Evolutionary conservation across 1,140 invertebrate species (phyloP), one percentile per base, ranked within the genome.

Genomic region (Drosophila dunni): DNA sequence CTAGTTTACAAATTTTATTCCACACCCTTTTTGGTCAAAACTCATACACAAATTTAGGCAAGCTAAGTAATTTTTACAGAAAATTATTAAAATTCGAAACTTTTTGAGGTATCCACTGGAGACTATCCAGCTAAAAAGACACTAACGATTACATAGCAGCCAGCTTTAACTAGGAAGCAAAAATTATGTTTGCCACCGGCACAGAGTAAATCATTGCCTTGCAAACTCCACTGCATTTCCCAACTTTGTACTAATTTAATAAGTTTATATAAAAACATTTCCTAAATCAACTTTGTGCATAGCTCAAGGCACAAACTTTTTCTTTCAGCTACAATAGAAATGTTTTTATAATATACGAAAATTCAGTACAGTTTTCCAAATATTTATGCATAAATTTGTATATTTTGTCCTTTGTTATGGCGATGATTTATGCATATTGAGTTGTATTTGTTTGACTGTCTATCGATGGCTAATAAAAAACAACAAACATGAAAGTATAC

Each of bases 361-460:
- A 51, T 56, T 34, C 10, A 10, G 29, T 53, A 44, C 57, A 53
- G 38, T 53, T 69, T 69, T 69, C 29, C 29, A 15, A 70, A 70
- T 56, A 63, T 70, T 63, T 63, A 63, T 63, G 67, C 58, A 69
- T 69, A 62, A 61, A 45, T 70, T 70, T 63, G 58, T 42, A 48
- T 70, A 40, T 11, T 42, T 57, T 65, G 6, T 56, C 17, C 38
- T 33, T 46, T 57, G 40, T 57, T 64, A 24, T 57, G 53, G 44
- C 42, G 29, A 51, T 71, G 68, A 64, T 57, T 65, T 65, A 57
- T 65, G 51, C 29, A 50, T 57, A 65, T 57, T 71, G 68, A 53
- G 24, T 60, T 24, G 36, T 44, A 50, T 51, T 50, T 29, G 11
- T 50, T 29, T 15, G 4, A 48, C 51, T 65, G 69, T 51, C 75